Evolutionary conservation across 2,113 vertebrate species (phyloP).

Genomic region (Lagenorhynchus albirostris): DNA sequence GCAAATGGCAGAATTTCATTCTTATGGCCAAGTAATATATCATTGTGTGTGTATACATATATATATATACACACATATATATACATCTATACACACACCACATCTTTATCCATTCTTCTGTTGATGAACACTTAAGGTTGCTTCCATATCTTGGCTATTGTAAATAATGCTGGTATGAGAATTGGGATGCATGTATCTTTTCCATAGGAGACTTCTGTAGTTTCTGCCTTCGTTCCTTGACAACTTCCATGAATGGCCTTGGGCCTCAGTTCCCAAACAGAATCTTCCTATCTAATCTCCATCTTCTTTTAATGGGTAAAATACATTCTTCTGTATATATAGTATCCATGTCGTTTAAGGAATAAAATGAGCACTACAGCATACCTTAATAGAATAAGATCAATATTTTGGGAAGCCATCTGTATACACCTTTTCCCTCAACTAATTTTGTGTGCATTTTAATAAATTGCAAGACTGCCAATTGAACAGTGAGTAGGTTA

Average conservation of each 20-base stretch:
- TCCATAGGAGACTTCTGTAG: neutral
- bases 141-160: neutral
- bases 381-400: neutral
- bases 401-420: neutral
- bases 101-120: neutral
- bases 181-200: neutral
- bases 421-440: neutral
- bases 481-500: neutral
- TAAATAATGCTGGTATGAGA: neutral
- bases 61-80: fast-evolving
- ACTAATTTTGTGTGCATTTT: neutral
- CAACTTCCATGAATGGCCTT: neutral
- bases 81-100: too few species aligned
- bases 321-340: neutral
- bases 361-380: neutral
- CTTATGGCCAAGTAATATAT: neutral
- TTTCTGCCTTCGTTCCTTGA: neutral
- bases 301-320: neutral
- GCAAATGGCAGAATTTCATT: neutral
- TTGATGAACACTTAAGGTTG: neutral
- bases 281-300: neutral
- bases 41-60: neutral
- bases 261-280: neutral
- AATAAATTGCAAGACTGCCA: neutral
- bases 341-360: neutral